Conservation (phyloP, 2,888 invertebrate genomes). For the Cataglyphis cursor region DNA sequence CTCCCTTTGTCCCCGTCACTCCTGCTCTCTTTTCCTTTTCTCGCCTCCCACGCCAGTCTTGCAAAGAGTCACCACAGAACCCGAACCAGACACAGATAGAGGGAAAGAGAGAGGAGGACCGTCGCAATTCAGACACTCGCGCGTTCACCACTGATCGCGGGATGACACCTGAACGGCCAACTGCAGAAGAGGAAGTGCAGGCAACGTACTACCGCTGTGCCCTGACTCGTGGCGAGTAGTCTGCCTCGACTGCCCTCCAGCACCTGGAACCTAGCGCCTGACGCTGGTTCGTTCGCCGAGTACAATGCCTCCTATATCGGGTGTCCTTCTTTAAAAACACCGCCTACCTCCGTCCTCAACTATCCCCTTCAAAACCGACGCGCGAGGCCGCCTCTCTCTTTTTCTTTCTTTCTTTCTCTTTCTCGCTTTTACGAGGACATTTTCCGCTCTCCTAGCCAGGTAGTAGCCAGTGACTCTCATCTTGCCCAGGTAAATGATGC, state of each 20-base stretch:
- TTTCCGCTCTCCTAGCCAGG: conserved; percentile 70
- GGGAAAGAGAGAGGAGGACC: conserved; percentile 44
- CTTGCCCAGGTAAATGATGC: conserved; percentile 6
- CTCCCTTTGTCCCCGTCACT: not conserved
- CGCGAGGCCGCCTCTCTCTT: conserved; percentile 38
- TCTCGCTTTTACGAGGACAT: conserved; percentile 72
- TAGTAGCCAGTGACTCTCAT: conserved; percentile 70
- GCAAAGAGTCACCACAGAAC: not conserved
- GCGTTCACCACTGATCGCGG: conserved; percentile 4
- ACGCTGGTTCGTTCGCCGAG: conserved; percentile 74
- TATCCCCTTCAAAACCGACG: conserved; percentile 67
- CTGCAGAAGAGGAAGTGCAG: conserved; percentile 59
- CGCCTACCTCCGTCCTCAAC: conserved; percentile 61
- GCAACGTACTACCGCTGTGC: conserved; percentile 56
- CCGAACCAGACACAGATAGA: conserved; percentile 9
- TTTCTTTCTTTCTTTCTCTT: conserved; percentile 63
- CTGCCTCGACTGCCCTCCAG: conserved; percentile 76
- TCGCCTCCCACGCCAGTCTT: conserved; percentile 29
- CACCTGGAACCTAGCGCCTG: conserved; percentile 79
- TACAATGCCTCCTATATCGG: conserved; percentile 80
- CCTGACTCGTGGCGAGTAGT: conserved; percentile 71
- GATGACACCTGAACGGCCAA: conserved; percentile 29
- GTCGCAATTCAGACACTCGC: conserved; percentile 18
- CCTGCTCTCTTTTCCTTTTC: conserved; percentile 26
- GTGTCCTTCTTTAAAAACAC: conserved; percentile 77